Conservation (phyloP, 2,888 invertebrate genomes). For the Apamea epomidion region DNA sequence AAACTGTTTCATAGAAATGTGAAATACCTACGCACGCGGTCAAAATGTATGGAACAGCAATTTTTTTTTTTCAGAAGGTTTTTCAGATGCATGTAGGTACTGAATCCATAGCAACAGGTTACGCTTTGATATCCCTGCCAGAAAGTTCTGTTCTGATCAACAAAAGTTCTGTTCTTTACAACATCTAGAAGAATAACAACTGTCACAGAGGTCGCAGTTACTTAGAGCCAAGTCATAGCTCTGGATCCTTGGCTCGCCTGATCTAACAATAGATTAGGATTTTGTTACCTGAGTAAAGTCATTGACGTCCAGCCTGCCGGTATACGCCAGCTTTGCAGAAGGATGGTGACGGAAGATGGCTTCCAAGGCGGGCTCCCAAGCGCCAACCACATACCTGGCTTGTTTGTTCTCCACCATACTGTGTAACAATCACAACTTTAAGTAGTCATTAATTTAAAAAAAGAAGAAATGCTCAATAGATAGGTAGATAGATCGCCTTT, state of each 20-base stretch:
- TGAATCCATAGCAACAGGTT: no score
- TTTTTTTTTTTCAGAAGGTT: no score
- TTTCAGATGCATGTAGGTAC: no score
- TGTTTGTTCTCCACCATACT: slow-evolving; percentile 89
- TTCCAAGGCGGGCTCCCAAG: slow-evolving; percentile 91
- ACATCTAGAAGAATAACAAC: background rate
- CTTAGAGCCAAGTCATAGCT: background rate
- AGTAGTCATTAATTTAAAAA: no score
- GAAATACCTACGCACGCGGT: no score
- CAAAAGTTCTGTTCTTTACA: no score
- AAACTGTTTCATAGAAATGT: no score
- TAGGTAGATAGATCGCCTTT: no score
- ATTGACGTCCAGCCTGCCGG: slow-evolving; percentile 90
- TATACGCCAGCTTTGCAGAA: slow-evolving; percentile 92
- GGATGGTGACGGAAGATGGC: slow-evolving; percentile 90
- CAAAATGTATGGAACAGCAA: no score
- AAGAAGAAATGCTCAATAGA: no score
- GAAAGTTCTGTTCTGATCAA: no score
- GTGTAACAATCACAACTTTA: background rate
- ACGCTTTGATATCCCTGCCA: no score
- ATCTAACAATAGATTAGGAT: background rate
- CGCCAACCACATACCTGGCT: slow-evolving; percentile 87
- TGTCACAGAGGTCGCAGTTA: background rate
- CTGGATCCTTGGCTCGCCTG: background rate
- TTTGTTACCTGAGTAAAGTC: slow-evolving; percentile 88